Evolutionary conservation across 1,140 invertebrate genomes (phyloP).

Genomic region (Lamellibrachia luymesi): DNA sequence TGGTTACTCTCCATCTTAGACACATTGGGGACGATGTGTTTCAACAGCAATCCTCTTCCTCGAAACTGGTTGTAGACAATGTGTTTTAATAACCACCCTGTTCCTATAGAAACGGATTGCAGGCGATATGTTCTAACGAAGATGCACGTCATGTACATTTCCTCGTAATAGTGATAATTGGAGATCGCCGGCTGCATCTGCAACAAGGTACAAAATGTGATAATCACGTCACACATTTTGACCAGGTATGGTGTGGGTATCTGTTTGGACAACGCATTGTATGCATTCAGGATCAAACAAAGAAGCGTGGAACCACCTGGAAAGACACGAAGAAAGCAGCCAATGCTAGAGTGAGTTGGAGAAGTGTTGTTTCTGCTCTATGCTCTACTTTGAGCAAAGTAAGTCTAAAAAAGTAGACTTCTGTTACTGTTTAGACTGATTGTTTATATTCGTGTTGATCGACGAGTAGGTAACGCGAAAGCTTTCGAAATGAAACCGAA

Average conservation of each 20-base stretch:
- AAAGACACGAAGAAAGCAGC: too few species aligned
- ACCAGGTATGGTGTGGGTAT: background rate
- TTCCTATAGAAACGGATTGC: background rate
- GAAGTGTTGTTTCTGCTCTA: too few species aligned
- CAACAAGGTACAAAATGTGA: background rate
- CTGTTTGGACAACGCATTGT: too few species aligned
- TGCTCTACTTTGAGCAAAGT: too few species aligned
- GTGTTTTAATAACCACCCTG: background rate
- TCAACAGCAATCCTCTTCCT: background rate
- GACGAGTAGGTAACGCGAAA: background rate
- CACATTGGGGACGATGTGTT: background rate
- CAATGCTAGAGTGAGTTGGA: too few species aligned
- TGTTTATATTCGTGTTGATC: background rate
- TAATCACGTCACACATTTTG: slow-evolving; percentile 5
- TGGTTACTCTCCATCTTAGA: too few species aligned
- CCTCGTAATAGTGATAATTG: background rate
- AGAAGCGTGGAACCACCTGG: too few species aligned
- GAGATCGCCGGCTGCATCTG: background rate
- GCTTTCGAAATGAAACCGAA: background rate
- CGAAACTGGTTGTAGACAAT: background rate
- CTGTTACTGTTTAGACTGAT: background rate
- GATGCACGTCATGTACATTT: background rate
- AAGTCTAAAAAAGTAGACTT: background rate
- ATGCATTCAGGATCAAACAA: too few species aligned
- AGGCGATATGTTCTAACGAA: background rate